A percentile compares a stretch with the other conserved stretches of the same genome.
Conservation (phyloP, 2,888 invertebrate genomes). For the Mesodorylaimus sp. region DNA sequence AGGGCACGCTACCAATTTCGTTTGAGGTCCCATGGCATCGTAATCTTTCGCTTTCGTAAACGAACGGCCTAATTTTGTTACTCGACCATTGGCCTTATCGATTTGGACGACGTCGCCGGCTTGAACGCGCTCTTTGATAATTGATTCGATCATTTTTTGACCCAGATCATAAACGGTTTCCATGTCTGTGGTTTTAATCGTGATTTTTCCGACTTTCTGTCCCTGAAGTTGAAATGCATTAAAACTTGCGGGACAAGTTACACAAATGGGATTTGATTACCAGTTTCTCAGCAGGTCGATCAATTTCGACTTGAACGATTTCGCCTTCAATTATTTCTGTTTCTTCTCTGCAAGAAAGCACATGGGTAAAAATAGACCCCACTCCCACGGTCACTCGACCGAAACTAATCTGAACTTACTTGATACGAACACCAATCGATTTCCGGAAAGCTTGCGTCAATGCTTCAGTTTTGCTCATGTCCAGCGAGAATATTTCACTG, state of each 20-base stretch:
- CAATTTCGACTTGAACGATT: slow-evolving; percentile 90
- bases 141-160: slow-evolving; percentile 87
- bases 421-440: slow-evolving; percentile 78
- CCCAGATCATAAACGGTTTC: slow-evolving; percentile 97
- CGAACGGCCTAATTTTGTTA: slow-evolving; percentile 64
- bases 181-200: slow-evolving; percentile 97
- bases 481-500: slow-evolving; percentile 90
- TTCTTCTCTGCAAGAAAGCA: slow-evolving; percentile 52
- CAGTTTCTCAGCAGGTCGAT: slow-evolving; percentile 72
- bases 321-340: slow-evolving; percentile 97
- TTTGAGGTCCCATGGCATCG: slow-evolving; percentile 69
- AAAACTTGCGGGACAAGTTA: too few relatives aligned
- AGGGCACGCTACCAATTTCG: slow-evolving; percentile 85
- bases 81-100: slow-evolving; percentile 91
- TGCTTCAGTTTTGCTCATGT: slow-evolving; percentile 98
- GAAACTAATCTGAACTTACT: slow-evolving; percentile 30
- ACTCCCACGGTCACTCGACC: not conserved
- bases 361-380: not conserved
- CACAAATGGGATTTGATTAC: slow-evolving; percentile 27
- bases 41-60: slow-evolving; percentile 91
- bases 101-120: slow-evolving; percentile 79
- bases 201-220: slow-evolving; percentile 46
- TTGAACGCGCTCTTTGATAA: slow-evolving; percentile 74
- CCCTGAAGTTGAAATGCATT: slow-evolving; percentile 14
- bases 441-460: slow-evolving; percentile 86